These are phyloP conservation scores for Xanthia icteritia DNA, from an alignment of 2,888 invertebrate species.

Conservation along the genomic window DNA sequence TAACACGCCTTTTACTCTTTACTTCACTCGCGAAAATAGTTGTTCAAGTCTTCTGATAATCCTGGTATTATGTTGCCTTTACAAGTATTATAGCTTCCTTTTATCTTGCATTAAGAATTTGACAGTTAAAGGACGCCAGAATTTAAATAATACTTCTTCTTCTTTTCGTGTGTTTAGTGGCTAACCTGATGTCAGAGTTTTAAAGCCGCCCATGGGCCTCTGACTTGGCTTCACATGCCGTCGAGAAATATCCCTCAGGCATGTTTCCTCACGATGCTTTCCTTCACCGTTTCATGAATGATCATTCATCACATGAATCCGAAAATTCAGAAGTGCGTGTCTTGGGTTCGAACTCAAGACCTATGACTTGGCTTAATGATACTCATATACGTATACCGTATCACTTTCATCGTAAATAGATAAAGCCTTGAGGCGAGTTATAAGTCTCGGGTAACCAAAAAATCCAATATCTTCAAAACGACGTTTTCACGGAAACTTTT, in stretches of 20 bases:
- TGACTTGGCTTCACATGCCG: no score
- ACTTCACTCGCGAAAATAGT: constrained; percentile 59
- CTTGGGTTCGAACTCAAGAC: no score
- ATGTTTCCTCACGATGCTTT: no score
- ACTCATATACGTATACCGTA: constrained; percentile 22
- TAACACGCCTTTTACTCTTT: constrained; percentile 51
- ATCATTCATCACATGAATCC: no score
- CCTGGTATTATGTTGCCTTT: not conserved
- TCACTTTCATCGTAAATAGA: constrained; percentile 50
- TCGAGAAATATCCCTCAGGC: no score
- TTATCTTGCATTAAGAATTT: constrained; percentile 8
- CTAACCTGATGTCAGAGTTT: no score
- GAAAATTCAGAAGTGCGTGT: no score
- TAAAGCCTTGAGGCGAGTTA: constrained; percentile 52
- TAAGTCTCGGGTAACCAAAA: constrained; percentile 60
- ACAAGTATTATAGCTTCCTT: constrained; percentile 23
- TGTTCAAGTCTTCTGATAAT: constrained; percentile 44
- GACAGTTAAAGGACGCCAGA: not conserved
- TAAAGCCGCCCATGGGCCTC: no score
- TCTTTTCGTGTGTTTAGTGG: no score
- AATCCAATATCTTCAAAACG: constrained; percentile 66
- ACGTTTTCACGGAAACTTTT: constrained; percentile 63
- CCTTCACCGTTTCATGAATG: no score
- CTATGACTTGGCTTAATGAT: constrained; percentile 23
- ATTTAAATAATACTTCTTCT: constrained; percentile 41